Evolutionary conservation across 2,888 invertebrate species (phyloP).

Genomic region (Caenorhabditis sulstoni): DNA sequence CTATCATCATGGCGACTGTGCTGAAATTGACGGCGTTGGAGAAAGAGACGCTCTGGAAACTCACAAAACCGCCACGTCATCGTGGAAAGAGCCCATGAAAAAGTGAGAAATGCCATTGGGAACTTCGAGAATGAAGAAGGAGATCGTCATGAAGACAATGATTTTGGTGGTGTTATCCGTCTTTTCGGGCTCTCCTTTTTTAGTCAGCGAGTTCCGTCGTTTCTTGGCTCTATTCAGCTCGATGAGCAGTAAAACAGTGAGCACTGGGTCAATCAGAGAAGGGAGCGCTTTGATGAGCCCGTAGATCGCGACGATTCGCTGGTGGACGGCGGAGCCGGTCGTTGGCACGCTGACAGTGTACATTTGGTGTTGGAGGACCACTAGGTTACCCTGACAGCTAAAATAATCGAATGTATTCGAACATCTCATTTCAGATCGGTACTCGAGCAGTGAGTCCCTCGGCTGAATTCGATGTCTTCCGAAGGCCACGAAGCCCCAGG

Average conservation of each 20-base stretch:
- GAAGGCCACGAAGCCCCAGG: constrained; percentile 4
- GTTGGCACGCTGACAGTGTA: constrained; percentile 1
- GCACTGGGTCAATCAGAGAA: constrained; percentile 5
- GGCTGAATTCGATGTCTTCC: no score
- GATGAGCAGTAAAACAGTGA: constrained; percentile 1
- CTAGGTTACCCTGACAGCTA: constrained; percentile 18
- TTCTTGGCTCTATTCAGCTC: constrained; percentile 4
- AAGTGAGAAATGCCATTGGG: constrained; percentile 34
- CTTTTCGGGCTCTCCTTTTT: neutral
- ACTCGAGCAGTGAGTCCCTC: neutral
- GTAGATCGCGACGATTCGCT: neutral
- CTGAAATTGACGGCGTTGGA: neutral
- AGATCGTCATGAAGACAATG: constrained; percentile 29
- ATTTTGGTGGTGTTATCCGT: constrained; percentile 18
- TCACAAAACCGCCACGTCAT: neutral
- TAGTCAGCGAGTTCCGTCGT: neutral
- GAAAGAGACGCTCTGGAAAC: neutral
- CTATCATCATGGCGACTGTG: constrained; percentile 11
- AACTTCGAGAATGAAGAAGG: constrained; percentile 30
- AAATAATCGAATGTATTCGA: no score
- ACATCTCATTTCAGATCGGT: no score
- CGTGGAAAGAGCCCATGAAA: neutral
- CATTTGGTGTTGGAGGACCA: neutral
- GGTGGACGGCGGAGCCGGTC: neutral
- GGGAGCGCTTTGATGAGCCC: constrained; percentile 22